Evolutionary conservation across 2,797 vertebrate genomes (phyloP).

Genomic region (Eutrigla gurnardus): DNA sequence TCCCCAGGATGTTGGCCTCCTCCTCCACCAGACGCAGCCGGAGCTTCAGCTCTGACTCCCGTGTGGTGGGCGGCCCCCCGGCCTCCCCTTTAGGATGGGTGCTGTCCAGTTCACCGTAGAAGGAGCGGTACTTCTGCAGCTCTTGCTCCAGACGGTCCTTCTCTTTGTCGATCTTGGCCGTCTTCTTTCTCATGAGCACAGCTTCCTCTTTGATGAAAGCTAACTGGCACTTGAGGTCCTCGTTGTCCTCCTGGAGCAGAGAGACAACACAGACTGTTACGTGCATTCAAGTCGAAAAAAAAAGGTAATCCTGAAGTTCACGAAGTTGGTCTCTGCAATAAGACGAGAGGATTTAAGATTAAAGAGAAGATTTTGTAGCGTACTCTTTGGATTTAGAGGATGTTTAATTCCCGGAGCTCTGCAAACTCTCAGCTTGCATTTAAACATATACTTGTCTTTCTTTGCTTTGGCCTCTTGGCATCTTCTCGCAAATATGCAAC

Average conservation of each 20-base stretch:
- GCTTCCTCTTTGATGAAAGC: constrained; percentile 97
- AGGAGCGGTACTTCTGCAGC: constrained; percentile 95
- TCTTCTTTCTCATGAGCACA: constrained; percentile 96
- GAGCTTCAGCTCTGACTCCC: constrained; percentile 96
- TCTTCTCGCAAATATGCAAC: not conserved
- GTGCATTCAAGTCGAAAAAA: not conserved
- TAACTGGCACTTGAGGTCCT: constrained; percentile 96
- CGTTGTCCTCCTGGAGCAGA: constrained; percentile 89
- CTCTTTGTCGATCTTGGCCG: constrained; percentile 96
- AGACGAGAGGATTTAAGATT: constrained; percentile 42
- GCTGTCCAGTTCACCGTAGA: constrained; percentile 96
- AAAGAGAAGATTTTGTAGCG: constrained; percentile 37
- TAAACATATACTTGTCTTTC: constrained; percentile 17
- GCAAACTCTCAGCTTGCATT: constrained; percentile 22
- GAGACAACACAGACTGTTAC: not conserved
- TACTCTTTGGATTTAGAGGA: constrained; percentile 13
- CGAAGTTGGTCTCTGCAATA: constrained; percentile 9
- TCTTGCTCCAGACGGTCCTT: constrained; percentile 95
- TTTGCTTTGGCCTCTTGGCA: not conserved
- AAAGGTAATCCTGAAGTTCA: constrained; percentile 28
- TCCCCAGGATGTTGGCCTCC: constrained; percentile 96
- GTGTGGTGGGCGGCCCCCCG: constrained; percentile 93
- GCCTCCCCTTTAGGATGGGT: constrained; percentile 96
- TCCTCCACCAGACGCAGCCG: constrained; percentile 96
- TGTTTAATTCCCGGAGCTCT: constrained; percentile 35